Percentiles rank a stretch among this genome's conserved stretches.
phyloP scores from a whole-genome alignment of 2,797 vertebrate species.

The Myotis pilosus region DNA sequence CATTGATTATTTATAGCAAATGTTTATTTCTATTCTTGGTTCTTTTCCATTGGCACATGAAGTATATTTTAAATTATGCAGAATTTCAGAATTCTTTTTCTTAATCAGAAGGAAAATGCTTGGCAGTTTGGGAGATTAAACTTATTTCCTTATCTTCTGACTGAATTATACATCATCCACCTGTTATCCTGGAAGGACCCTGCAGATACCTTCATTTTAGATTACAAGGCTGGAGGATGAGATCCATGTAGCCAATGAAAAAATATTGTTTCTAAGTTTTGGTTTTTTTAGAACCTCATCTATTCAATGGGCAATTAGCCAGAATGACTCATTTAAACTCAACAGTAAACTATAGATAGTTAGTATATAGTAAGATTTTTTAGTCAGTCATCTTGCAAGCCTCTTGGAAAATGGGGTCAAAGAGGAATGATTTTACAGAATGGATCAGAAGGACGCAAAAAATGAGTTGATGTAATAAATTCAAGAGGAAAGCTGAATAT shows the following conservation, averaged over 20 bases:
- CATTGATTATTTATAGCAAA: constrained; percentile 65
- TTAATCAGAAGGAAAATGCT: constrained; percentile 31
- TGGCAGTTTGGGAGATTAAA: constrained; percentile 41
- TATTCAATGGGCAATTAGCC: neutral
- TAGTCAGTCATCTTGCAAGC: constrained; percentile 6
- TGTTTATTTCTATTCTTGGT: constrained; percentile 57
- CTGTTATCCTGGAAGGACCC: neutral
- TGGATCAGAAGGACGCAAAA: neutral
- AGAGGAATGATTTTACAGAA: neutral
- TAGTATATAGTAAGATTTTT: neutral
- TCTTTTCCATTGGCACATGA: constrained; percentile 55
- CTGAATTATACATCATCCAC: constrained; percentile 36
- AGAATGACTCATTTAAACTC: constrained; percentile 18
- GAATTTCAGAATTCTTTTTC: constrained; percentile 49
- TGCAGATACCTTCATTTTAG: constrained; percentile 31
- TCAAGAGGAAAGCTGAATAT: neutral
- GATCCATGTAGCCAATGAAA: constrained; percentile 1
- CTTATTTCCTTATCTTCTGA: constrained; percentile 47
- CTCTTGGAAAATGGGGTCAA: neutral
- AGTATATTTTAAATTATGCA: constrained; percentile 62
- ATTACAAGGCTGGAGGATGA: neutral
- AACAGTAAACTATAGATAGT: constrained; percentile 24
- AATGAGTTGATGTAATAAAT: neutral
- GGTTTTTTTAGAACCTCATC: neutral
- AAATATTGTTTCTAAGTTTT: too few species aligned